Conservation (phyloP, 1,140 invertebrate species). For the Drosophila bocki region DNA sequence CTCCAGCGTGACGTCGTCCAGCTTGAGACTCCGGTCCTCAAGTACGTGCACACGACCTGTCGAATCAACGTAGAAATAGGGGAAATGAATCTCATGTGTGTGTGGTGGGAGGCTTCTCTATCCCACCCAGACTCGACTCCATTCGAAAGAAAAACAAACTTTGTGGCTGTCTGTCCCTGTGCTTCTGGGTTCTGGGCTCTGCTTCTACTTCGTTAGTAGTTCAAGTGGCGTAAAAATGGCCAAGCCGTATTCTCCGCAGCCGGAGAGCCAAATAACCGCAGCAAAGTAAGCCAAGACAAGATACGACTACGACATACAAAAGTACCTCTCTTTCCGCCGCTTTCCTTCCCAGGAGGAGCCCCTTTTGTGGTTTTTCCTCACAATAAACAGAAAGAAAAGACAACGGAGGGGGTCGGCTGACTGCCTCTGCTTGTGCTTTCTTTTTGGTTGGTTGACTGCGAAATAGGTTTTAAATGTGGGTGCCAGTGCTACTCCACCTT, state of each 20-base stretch:
- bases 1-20: constrained; percentile 90
- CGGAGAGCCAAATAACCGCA: constrained; percentile 68
- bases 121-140: constrained; percentile 2
- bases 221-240: constrained; percentile 83
- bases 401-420: constrained; percentile 12
- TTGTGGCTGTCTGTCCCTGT: constrained; percentile 33
- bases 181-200: constrained; percentile 7
- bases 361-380: constrained; percentile 72
- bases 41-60: constrained; percentile 90
- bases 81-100: constrained; percentile 38
- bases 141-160: constrained; percentile 59
- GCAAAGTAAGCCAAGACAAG: constrained; percentile 74
- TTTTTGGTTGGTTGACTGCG: constrained; percentile 71
- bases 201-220: constrained; percentile 82
- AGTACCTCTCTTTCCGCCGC: constrained; percentile 1
- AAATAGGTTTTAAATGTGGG: constrained; percentile 79
- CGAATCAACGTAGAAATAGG: constrained; percentile 19
- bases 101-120: neutral
- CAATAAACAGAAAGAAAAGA: constrained; percentile 64
- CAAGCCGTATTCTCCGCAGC: constrained; percentile 45
- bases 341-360: constrained; percentile 37
- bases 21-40: constrained; percentile 91
- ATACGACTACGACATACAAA: constrained; percentile 28
- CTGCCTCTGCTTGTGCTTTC: constrained; percentile 51
- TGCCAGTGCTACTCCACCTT: constrained; percentile 15